Evolutionary conservation across 2,888 invertebrate species (phyloP).

Genomic region (Eupeodes latifasciatus): DNA sequence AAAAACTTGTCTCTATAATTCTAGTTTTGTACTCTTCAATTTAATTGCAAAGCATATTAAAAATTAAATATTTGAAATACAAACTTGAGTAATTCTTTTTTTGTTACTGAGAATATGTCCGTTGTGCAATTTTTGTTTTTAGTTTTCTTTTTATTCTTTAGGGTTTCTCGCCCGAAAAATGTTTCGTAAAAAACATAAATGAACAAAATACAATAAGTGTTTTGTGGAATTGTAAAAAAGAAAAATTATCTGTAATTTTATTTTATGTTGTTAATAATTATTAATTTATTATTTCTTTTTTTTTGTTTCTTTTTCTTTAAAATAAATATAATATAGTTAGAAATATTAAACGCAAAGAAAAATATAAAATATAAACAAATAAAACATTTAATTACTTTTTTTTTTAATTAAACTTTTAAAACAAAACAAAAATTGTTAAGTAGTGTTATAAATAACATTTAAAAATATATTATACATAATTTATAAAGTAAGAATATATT

Average conservation of each 20-base stretch:
- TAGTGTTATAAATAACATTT: constrained; percentile 68
- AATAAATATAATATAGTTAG: constrained; percentile 38
- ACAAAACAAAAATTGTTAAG: constrained; percentile 32
- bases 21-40: constrained; percentile 27
- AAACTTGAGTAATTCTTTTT: constrained; percentile 40
- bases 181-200: constrained; percentile 25
- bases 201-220: constrained; percentile 39
- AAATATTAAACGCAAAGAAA: constrained; percentile 45
- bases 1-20: constrained; percentile 27
- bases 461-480: constrained; percentile 43
- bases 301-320: constrained; percentile 31
- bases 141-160: constrained; percentile 22
- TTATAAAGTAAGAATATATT: constrained; percentile 68
- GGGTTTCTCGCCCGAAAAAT: constrained; percentile 7
- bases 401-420: constrained; percentile 37
- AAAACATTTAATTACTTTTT: constrained; percentile 34
- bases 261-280: constrained; percentile 71
- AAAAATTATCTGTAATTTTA: constrained; percentile 77
- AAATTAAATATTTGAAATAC: constrained; percentile 42
- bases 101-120: constrained; percentile 59
- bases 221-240: constrained; percentile 80
- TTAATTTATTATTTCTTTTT: constrained; percentile 68
- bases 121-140: constrained; percentile 72
- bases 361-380: constrained; percentile 36
- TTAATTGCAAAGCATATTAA: constrained; percentile 69